Evolutionary conservation across 2,888 invertebrate species (phyloP).

Genomic region (Campoplex capitator): DNA sequence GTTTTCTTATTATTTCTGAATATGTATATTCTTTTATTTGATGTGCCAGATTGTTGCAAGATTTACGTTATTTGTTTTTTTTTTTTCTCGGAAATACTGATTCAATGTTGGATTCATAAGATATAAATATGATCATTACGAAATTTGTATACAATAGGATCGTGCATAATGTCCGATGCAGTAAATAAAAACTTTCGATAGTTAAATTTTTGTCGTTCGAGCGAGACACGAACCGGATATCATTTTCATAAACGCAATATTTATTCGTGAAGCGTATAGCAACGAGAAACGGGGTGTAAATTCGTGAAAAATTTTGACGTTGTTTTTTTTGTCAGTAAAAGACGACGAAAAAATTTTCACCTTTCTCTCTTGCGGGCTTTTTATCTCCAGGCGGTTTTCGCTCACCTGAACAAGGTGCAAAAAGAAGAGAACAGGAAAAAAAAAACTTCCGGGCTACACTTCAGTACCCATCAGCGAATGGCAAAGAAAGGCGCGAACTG

Average conservation of each 20-base stretch:
- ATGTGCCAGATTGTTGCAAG: no score
- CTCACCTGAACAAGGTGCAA: slow-evolving; percentile 5
- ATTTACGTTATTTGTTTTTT: no score
- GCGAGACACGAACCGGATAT: background rate
- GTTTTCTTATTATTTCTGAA: background rate
- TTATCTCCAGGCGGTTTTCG: slow-evolving; percentile 10
- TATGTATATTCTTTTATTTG: background rate
- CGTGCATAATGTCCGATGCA: background rate
- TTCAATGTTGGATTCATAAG: background rate
- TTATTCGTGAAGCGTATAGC: background rate
- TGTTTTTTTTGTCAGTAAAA: background rate
- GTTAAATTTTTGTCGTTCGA: background rate
- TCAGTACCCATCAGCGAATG: slow-evolving; percentile 3
- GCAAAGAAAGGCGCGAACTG: slow-evolving; percentile 40
- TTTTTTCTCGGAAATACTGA: no score
- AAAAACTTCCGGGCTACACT: slow-evolving; percentile 7
- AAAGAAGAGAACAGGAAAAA: background rate
- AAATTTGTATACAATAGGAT: background rate
- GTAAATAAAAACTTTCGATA: background rate
- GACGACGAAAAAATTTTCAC: background rate
- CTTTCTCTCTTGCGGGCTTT: background rate
- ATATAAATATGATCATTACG: no score
- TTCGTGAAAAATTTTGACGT: slow-evolving; percentile 17
- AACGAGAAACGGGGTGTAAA: background rate
- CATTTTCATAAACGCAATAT: background rate